phyloP scores from a whole-genome alignment of 2,113 vertebrate species.

The Asarcornis scutulata region DNA sequence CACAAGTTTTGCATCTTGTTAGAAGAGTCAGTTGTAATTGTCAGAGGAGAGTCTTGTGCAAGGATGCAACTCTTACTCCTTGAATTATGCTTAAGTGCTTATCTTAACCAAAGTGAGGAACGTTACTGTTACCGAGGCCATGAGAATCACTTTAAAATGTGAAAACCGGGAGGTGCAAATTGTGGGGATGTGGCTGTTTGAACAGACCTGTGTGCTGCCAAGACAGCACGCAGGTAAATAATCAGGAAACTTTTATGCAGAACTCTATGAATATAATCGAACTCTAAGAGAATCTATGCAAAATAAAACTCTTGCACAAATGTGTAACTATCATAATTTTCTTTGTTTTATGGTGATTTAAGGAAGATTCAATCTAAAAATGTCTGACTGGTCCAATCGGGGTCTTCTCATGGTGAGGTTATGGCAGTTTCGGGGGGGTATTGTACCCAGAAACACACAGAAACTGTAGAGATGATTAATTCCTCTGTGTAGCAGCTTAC shows the following conservation, averaged over 20 bases:
- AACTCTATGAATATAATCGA: neutral
- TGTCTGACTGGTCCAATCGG: neutral
- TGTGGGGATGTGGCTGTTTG: neutral
- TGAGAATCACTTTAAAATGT: neutral
- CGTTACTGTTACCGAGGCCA: neutral
- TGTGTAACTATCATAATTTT: fast-evolving
- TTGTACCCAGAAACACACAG: neutral
- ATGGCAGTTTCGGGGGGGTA: neutral
- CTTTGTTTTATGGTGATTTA: neutral
- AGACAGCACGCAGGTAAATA: neutral
- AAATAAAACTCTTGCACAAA: conserved; percentile 37
- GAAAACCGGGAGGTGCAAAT: neutral
- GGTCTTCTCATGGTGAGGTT: neutral
- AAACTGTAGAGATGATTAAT: neutral
- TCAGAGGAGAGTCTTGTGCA: neutral
- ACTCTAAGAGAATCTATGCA: neutral
- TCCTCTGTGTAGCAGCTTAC: neutral
- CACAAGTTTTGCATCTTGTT: neutral
- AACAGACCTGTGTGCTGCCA: neutral
- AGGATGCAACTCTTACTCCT: neutral
- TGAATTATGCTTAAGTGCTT: neutral
- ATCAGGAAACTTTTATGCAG: neutral
- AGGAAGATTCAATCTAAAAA: neutral
- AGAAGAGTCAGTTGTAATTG: neutral
- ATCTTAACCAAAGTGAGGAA: neutral